phyloP scores from a whole-genome alignment of 1,140 invertebrate genomes.

The Homalodisca vitripennis region DNA sequence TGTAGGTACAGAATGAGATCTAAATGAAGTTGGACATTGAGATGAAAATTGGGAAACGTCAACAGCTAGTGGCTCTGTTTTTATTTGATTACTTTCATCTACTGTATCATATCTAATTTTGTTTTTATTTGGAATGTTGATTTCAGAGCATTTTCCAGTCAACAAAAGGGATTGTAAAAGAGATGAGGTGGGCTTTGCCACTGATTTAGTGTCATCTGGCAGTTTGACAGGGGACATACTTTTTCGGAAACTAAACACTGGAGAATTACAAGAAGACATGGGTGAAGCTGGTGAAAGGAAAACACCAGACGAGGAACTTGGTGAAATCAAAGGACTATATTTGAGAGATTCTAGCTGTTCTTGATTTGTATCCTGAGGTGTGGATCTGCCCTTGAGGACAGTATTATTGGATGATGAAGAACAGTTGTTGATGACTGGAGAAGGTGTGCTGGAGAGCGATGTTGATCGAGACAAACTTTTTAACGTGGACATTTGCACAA shows the following conservation, averaged over 20 bases:
- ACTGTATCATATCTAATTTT: not conserved
- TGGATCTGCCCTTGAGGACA: not conserved
- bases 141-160: not conserved
- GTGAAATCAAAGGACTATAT: not conserved
- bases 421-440: not conserved
- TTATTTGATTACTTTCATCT: not conserved
- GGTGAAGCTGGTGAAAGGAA: constrained; percentile 15
- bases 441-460: constrained; percentile 7
- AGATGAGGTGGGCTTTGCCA: not conserved
- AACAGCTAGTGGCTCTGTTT: constrained; percentile 7
- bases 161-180: constrained; percentile 15
- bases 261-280: not conserved
- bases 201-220: not conserved
- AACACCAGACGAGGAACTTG: not conserved
- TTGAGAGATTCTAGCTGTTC: not conserved
- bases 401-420: not conserved
- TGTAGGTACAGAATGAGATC: constrained; percentile 18
- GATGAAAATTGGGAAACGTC: constrained; percentile 12
- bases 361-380: constrained; percentile 1
- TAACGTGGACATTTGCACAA: not conserved
- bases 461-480: not conserved
- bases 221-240: not conserved
- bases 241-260: constrained; percentile 3
- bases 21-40: not conserved
- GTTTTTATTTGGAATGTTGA: not conserved